A percentile compares a stretch with the other conserved stretches of the same genome.
Conservation (phyloP, 1,140 invertebrate species). For the Hylaeus volcanicus region DNA sequence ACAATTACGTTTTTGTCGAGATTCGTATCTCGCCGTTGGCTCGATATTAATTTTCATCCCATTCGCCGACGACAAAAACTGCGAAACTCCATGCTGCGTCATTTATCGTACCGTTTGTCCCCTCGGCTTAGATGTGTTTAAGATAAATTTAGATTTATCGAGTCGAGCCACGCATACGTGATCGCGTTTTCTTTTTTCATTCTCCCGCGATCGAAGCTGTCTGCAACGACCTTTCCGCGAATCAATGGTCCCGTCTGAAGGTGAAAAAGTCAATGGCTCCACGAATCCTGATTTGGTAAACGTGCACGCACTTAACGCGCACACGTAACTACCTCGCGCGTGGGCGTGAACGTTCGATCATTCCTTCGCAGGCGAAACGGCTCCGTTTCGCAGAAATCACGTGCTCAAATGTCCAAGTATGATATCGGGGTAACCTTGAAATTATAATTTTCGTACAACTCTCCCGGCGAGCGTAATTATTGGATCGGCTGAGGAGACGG, state of each 20-base stretch:
- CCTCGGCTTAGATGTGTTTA: conserved; percentile 8
- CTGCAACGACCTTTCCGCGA: conserved; percentile 49
- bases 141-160: conserved; percentile 38
- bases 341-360: conserved; percentile 25
- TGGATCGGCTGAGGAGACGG: not conserved
- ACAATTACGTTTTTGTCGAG: not conserved
- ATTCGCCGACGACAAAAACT: not conserved
- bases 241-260: conserved; percentile 66
- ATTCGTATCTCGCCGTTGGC: not conserved
- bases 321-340: not conserved
- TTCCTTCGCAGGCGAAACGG: not conserved
- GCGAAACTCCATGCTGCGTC: not conserved
- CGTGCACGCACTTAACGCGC: conserved; percentile 6
- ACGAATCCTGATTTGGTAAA: conserved; percentile 50
- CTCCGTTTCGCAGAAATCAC: conserved; percentile 36
- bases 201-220: not conserved
- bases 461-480: not conserved
- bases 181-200: conserved; percentile 14
- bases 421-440: conserved; percentile 24
- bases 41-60: not conserved
- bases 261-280: conserved; percentile 64
- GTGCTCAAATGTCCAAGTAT: conserved; percentile 4
- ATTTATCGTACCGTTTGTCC: not conserved
- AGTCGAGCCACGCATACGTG: not conserved
- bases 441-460: conserved; percentile 22